Percentiles rank a stretch among this genome's conserved stretches.
Evolutionary conservation across 2,888 invertebrate species (phyloP).

Genomic region (Octodonta nipae): DNA sequence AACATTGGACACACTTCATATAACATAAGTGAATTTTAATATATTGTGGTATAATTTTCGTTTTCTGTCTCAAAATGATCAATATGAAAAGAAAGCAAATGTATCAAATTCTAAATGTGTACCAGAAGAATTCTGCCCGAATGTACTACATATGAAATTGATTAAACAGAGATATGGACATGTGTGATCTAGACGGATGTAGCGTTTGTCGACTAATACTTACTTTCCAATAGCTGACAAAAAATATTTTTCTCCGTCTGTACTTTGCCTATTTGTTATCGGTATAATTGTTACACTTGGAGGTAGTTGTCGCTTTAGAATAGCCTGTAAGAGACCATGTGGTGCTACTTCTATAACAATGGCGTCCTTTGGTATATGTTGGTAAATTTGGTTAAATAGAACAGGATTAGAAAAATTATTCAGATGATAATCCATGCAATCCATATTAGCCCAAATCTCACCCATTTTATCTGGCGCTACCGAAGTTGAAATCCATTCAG

Average conservation of each 20-base stretch:
- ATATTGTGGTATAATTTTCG: too few relatives aligned
- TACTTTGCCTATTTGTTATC: conserved; percentile 52
- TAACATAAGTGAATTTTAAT: too few relatives aligned
- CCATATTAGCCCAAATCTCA: conserved; percentile 41
- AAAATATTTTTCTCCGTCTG: conserved; percentile 43
- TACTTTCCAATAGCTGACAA: conserved; percentile 25
- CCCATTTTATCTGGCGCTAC: conserved; percentile 47
- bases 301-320: conserved; percentile 51
- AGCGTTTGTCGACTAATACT: too few relatives aligned
- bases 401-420: conserved; percentile 62
- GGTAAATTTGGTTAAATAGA: conserved; percentile 64
- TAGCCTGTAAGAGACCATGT: conserved; percentile 65
- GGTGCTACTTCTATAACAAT: conserved; percentile 75
- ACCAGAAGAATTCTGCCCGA: too few relatives aligned
- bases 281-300: conserved; percentile 52
- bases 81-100: too few relatives aligned
- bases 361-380: conserved; percentile 63
- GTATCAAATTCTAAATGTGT: too few relatives aligned
- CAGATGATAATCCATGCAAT: conserved; percentile 78
- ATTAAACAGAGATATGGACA: too few relatives aligned
- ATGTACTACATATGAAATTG: too few relatives aligned
- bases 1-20: too few relatives aligned
- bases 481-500: too few relatives aligned
- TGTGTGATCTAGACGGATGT: too few relatives aligned
- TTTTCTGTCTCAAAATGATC: too few relatives aligned